phyloP scores from a whole-genome alignment of 2,888 invertebrate species.

The Ichneumoninae sp. region DNA sequence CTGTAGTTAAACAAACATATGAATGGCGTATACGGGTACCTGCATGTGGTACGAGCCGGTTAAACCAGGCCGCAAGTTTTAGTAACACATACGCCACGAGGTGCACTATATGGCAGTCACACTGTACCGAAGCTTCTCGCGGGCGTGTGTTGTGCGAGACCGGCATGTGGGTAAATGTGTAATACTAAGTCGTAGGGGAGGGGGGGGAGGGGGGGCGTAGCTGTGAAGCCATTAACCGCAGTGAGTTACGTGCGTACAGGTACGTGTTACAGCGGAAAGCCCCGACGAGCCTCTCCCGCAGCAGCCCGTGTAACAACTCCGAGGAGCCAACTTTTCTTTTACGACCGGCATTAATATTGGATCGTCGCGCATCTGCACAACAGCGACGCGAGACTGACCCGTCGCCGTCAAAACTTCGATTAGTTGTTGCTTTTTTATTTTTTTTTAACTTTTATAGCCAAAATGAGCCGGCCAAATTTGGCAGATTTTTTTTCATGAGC shows the following conservation, averaged over 20 bases:
- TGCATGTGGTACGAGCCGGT: background rate
- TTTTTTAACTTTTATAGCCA: background rate
- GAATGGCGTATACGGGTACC: background rate
- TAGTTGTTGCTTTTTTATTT: background rate
- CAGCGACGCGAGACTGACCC: background rate
- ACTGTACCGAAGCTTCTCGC: slow-evolving; percentile 3
- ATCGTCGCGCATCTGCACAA: slow-evolving; percentile 36
- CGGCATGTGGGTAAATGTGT: slow-evolving; percentile 57
- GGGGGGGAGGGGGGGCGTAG: slow-evolving; percentile 19
- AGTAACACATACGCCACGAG: slow-evolving; percentile 41
- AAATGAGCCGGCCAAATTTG: too few relatives aligned
- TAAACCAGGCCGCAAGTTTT: slow-evolving; percentile 43
- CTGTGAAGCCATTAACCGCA: slow-evolving; percentile 55
- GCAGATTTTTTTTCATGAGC: too few relatives aligned
- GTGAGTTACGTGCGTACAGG: slow-evolving; percentile 62
- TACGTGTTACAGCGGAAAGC: slow-evolving; percentile 49
- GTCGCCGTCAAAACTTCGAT: slow-evolving; percentile 14
- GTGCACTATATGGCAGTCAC: slow-evolving; percentile 3
- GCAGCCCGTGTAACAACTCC: slow-evolving; percentile 4
- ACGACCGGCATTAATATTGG: slow-evolving; percentile 55
- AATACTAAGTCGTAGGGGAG: slow-evolving; percentile 43
- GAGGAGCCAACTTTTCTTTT: slow-evolving; percentile 59
- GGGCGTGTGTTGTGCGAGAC: slow-evolving; percentile 23
- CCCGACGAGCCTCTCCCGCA: slow-evolving; percentile 5
- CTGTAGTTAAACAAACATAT: slow-evolving; percentile 14